Conservation (phyloP, 64 coral and sea anemone species). For the Cladopsammia gracilis region DNA sequence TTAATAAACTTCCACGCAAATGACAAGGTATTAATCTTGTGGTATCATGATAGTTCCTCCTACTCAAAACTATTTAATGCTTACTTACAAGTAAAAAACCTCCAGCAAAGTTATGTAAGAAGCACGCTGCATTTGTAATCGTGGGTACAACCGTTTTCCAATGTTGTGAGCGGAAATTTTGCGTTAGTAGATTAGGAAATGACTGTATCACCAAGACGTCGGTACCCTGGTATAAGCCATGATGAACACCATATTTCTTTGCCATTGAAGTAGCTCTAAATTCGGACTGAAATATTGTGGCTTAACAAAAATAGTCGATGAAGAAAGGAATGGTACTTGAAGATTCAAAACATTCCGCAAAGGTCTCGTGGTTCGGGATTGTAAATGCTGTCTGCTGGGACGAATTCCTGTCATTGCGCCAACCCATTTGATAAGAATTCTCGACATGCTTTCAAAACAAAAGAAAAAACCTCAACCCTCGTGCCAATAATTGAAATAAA, state of each 20-base stretch:
- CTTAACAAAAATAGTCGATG: background rate
- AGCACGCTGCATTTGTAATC: too few relatives aligned
- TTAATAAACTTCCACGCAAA: too few relatives aligned
- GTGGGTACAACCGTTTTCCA: too few relatives aligned
- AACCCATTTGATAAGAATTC: slow-evolving; percentile 13
- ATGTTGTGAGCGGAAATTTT: too few relatives aligned
- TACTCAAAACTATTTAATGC: too few relatives aligned
- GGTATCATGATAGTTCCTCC: too few relatives aligned
- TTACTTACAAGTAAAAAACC: too few relatives aligned
- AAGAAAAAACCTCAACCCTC: background rate
- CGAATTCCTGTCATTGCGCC: background rate
- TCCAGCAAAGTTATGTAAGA: too few relatives aligned
- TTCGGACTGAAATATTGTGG: background rate
- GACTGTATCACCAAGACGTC: too few relatives aligned
- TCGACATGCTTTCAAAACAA: slow-evolving; percentile 19
- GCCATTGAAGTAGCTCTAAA: background rate
- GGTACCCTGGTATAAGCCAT: background rate
- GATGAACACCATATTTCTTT: background rate
- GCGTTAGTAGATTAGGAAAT: too few relatives aligned
- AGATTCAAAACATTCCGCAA: background rate
- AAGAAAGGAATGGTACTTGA: background rate
- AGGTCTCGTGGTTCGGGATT: background rate
- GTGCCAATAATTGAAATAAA: background rate
- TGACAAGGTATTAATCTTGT: too few relatives aligned
- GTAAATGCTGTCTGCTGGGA: background rate